Evolutionary conservation across 2,113 vertebrate species (phyloP).

Genomic region (Podarcis cretensis): DNA sequence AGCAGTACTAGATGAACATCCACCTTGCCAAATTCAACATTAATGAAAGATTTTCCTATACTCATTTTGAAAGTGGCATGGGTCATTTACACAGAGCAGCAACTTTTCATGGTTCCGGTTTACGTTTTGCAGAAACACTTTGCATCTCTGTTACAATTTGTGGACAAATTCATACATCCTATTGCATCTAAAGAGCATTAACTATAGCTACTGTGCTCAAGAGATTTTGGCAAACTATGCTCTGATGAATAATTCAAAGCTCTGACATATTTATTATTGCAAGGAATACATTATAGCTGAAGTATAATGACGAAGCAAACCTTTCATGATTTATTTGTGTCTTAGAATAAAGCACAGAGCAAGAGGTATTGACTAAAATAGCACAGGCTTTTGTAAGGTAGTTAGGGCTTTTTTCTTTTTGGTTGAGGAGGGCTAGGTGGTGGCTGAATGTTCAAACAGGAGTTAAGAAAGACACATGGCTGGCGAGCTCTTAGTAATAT

Average conservation of each 20-base stretch:
- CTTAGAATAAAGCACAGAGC: background rate
- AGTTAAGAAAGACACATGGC: background rate
- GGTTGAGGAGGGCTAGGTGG: background rate
- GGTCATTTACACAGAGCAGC: background rate
- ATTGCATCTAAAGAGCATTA: background rate
- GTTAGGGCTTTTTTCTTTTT: background rate
- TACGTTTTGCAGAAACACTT: background rate
- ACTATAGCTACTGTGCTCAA: conserved; percentile 1
- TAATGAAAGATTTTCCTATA: background rate
- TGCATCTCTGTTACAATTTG: background rate
- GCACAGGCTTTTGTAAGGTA: background rate
- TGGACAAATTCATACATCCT: background rate
- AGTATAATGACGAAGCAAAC: background rate
- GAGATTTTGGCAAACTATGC: background rate
- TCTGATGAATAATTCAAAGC: conserved; percentile 14
- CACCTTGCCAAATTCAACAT: background rate
- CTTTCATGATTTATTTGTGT: conserved; percentile 8
- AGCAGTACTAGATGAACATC: background rate
- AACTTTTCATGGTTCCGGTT: background rate
- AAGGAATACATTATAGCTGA: conserved; percentile 16
- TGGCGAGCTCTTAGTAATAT: background rate
- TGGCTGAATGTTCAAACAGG: background rate
- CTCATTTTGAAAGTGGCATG: background rate
- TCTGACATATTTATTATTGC: conserved; percentile 1
- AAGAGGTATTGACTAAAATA: conserved; percentile 1